phyloP scores from a whole-genome alignment of 92 coral and sea anemone genomes.

The Galaxea fascicularis region DNA sequence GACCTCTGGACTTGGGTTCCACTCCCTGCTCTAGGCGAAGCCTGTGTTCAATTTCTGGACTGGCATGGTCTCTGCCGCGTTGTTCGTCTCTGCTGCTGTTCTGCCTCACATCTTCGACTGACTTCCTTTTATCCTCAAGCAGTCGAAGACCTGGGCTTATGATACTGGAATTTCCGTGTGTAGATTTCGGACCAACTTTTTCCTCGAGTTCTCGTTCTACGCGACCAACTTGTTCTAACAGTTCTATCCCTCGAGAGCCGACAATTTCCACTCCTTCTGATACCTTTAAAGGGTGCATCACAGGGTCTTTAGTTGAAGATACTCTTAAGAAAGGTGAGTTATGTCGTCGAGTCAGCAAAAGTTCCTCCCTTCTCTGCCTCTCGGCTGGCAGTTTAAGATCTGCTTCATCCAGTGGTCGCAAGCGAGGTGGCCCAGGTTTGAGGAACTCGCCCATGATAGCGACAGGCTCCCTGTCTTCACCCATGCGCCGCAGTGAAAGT shows the following conservation, averaged over 20 bases:
- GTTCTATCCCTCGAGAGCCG: slow-evolving; percentile 47
- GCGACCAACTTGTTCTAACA: slow-evolving; percentile 26
- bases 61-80: slow-evolving; percentile 40
- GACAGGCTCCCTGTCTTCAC: slow-evolving; percentile 70
- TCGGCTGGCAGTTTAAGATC: slow-evolving; percentile 73
- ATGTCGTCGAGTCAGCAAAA: slow-evolving; percentile 61
- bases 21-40: slow-evolving; percentile 65
- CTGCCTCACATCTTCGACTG: slow-evolving; percentile 67
- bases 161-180: slow-evolving; percentile 77
- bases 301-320: slow-evolving; percentile 61
- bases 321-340: slow-evolving; percentile 49
- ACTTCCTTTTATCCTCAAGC: slow-evolving; percentile 67
- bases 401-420: slow-evolving; percentile 80
- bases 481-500: slow-evolving; percentile 48
- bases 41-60: slow-evolving; percentile 61
- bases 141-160: slow-evolving; percentile 63
- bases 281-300: slow-evolving; percentile 67
- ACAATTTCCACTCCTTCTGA: slow-evolving; percentile 61
- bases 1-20: slow-evolving; percentile 73
- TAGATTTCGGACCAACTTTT: slow-evolving; percentile 53
- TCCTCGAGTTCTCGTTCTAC: slow-evolving; percentile 29
- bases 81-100: slow-evolving; percentile 59
- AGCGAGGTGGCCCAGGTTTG: slow-evolving; percentile 89
- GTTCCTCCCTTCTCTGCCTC: slow-evolving; percentile 75
- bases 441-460: slow-evolving; percentile 66